Evolutionary conservation across 2,113 vertebrate genomes (phyloP), one percentile per base, ranked within the genome.

Genomic region (Crotalus viridis): DNA sequence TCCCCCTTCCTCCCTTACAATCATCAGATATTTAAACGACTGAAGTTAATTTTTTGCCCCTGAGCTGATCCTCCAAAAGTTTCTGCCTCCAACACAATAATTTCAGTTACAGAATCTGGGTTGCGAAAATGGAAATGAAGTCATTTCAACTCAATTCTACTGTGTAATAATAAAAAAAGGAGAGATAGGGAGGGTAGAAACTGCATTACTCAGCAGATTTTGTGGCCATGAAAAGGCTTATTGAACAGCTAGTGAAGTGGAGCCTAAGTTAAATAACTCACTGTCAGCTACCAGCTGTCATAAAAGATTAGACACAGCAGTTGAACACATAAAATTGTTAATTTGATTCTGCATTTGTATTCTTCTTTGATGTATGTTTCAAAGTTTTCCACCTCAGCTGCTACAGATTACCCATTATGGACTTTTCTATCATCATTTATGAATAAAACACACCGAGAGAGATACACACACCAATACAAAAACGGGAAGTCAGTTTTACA

Each of bases 201-300:
- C 89, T 94, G 87, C 90, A 94, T 96, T 96, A 96, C 93, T 97
- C 96, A 97, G 96, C 96, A 96, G 94, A 96, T 95, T 94, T 94
- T 91, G 92, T 89, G 93, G 94, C 94, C 85, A 92, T 95, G 95
- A 95, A 96, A 95, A 96, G 96, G 94, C 89, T 96, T 97, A 96
- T 96, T 97, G 96, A 95, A 96, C 95, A 95, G 48, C 94, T 97
- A 97, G 96, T 97, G 96, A 97, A 96, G 96, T 96, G 95, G 93
- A 96, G 33, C 93, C 88, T 90, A 95, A 93, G 89, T 95, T 97
- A 97, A 97, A 97, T 97, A 97, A 96, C 92, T 98, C 95, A 96
- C 94, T 97, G 96, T 97, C 96, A 96, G 95, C 92, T 96, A 97
- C 94, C 97, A 97, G 97, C 96, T 97, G 97, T 97, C 97, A 96